Evolutionary conservation across 2,888 invertebrate genomes (phyloP), one percentile per base, ranked within the genome.

Genomic region (Lapara coniferarum): DNA sequence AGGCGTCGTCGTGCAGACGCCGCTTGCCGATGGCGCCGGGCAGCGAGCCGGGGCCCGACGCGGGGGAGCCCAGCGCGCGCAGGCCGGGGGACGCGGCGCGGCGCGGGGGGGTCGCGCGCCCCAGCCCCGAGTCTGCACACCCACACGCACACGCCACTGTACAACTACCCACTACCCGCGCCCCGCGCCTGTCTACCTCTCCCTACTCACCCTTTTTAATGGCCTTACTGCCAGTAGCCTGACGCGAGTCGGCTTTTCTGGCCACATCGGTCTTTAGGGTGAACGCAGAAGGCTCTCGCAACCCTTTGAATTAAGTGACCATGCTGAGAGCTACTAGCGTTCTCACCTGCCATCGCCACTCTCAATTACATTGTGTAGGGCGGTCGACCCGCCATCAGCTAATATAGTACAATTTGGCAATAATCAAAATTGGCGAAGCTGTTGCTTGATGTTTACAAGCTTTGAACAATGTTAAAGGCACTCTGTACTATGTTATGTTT

Each of bases 31-130:
- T 97, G 78, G 97, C 97, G 78, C 97, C 97, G 81, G 97, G 96
- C 86, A 97, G 92, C 37, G 55, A 55, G 55, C 55, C 55, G 55
- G 19, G 55, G 70, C 68, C 81, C 72, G 97, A 97, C 55, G 88
- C 89, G 67, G 97, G 97, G 74, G 97, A 97, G 79, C 96, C 96
- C 81, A 97, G 95, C 90, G 97, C 96, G 85, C 97, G 95, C 95
- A 97, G 95, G 70, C 97, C 97, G 37, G 97, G 97, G 75, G 97
- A 97, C 69, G 97, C 97, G 58, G 97, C 97, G 84, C 98, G 95
- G 75, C 98, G 95, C 67, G 98, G 97, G 70, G 98, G 98, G 70
- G 98, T 98, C 67, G 97, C 97, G 82, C 97, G 95, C 66, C 98
- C 98, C 90, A 97, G 94, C 75, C 97, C 98, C 78, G 97, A 97